Evolutionary conservation across 2,888 invertebrate species (phyloP).

Genomic region (Exocentrus adspersus): DNA sequence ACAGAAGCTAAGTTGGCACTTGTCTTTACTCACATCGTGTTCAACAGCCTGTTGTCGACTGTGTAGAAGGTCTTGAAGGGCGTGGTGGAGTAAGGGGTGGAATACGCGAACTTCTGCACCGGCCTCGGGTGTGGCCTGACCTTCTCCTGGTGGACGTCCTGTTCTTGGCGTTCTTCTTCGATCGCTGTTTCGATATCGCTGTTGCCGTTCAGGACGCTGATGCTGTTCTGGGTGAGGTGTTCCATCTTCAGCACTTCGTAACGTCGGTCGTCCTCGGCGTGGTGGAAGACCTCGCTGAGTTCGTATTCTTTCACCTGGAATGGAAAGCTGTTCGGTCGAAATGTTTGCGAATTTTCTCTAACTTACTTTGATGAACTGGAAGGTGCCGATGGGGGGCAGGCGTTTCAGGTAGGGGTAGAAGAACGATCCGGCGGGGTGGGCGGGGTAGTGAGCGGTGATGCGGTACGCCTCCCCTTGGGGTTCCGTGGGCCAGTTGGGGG

Average conservation of each 20-base stretch:
- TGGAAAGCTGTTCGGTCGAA: background rate
- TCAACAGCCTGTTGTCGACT: slow-evolving; percentile 54
- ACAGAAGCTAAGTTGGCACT: too few species aligned
- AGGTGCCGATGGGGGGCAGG: slow-evolving; percentile 89
- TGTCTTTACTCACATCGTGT: slow-evolving; percentile 61
- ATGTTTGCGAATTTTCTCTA: background rate
- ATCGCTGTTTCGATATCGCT: slow-evolving; percentile 81
- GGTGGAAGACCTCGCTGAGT: slow-evolving; percentile 86
- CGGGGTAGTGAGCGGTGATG: slow-evolving; percentile 88
- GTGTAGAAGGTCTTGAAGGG: slow-evolving; percentile 35
- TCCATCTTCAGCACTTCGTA: slow-evolving; percentile 77
- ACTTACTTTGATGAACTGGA: slow-evolving; percentile 89
- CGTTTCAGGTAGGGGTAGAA: slow-evolving; percentile 90
- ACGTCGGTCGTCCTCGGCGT: slow-evolving; percentile 79
- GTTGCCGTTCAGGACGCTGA: slow-evolving; percentile 72
- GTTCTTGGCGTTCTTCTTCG: slow-evolving; percentile 80
- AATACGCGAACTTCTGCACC: slow-evolving; percentile 50
- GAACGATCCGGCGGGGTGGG: slow-evolving; percentile 94
- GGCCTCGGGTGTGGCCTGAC: slow-evolving; percentile 48
- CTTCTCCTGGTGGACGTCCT: slow-evolving; percentile 62
- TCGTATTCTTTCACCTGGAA: slow-evolving; percentile 88
- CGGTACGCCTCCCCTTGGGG: slow-evolving; percentile 89
- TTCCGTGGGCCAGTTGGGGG: slow-evolving; percentile 95
- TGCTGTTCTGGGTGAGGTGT: slow-evolving; percentile 68
- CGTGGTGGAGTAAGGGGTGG: slow-evolving; percentile 49